Percentiles rank a stretch among this genome's conserved stretches.
These are phyloP conservation scores for Poecilia picta DNA, from an alignment of 2,797 vertebrate species.

Conservation along the genomic window DNA sequence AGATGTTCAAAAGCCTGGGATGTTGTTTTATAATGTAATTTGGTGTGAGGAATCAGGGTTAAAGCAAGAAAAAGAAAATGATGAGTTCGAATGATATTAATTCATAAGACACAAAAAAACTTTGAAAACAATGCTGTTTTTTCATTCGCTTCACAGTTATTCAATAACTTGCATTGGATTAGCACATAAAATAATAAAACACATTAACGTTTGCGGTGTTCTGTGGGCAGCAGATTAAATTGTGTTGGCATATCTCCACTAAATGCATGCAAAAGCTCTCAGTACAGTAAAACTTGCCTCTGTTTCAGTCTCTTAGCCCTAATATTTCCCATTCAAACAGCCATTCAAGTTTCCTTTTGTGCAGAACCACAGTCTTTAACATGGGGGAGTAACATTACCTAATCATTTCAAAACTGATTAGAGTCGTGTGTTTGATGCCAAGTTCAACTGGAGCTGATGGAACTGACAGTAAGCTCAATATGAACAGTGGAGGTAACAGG, in stretches of 20 bases:
- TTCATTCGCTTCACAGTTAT: background rate
- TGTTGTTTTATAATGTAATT: background rate
- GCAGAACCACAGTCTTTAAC: conserved; percentile 22
- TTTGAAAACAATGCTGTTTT: background rate
- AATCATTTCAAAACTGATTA: conserved; percentile 31
- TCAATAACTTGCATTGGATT: background rate
- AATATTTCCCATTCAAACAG: conserved; percentile 7
- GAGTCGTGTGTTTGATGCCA: background rate
- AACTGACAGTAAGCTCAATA: conserved; percentile 12
- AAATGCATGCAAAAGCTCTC: conserved; percentile 11
- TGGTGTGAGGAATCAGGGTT: background rate
- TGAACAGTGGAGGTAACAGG: conserved; percentile 26
- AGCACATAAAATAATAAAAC: background rate
- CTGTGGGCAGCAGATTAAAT: background rate
- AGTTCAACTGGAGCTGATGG: conserved; percentile 7
- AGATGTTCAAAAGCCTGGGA: background rate
- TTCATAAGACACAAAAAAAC: background rate
- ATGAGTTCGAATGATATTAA: background rate
- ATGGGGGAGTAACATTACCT: conserved; percentile 6
- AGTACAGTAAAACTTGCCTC: background rate
- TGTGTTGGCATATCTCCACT: background rate
- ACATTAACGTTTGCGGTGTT: background rate
- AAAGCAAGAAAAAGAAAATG: too few species aligned
- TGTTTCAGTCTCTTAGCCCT: background rate
- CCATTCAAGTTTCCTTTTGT: conserved; percentile 15